phyloP scores from a whole-genome alignment of 2,888 invertebrate genomes.

The Chamaedrilus cognettii region DNA sequence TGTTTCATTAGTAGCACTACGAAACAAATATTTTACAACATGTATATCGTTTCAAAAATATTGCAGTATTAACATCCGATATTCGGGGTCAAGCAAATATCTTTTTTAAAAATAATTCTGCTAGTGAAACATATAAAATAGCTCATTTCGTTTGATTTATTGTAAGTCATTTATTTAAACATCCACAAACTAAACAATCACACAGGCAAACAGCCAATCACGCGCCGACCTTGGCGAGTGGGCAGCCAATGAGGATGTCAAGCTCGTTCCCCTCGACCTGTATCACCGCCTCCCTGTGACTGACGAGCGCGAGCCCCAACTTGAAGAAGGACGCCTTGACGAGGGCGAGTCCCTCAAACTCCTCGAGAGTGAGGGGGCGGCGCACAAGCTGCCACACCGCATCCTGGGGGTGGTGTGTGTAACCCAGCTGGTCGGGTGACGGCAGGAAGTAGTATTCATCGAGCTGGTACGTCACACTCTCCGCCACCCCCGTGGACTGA shows the following conservation, averaged over 20 bases:
- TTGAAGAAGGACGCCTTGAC: slow-evolving; percentile 61
- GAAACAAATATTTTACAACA: too few species aligned
- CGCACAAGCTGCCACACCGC: slow-evolving; percentile 58
- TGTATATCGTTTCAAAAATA: too few species aligned
- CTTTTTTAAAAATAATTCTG: too few species aligned
- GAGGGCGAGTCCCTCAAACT: slow-evolving; percentile 60
- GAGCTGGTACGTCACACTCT: slow-evolving; percentile 58
- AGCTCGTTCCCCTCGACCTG: slow-evolving; percentile 52
- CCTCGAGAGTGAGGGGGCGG: slow-evolving; percentile 48
- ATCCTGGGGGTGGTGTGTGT: slow-evolving; percentile 51
- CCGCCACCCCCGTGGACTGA: too few species aligned
- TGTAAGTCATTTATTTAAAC: background rate
- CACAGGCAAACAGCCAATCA: too few species aligned
- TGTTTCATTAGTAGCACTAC: too few species aligned
- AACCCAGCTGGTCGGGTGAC: slow-evolving; percentile 58
- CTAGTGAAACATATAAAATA: too few species aligned
- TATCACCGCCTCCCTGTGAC: slow-evolving; percentile 57
- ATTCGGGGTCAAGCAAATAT: too few species aligned
- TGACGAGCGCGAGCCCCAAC: slow-evolving; percentile 56
- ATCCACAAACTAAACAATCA: background rate
- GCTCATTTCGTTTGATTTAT: too few species aligned
- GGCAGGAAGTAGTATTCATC: slow-evolving; percentile 60
- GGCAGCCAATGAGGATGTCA: slow-evolving; percentile 54
- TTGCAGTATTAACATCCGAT: too few species aligned
- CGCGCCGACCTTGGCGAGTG: slow-evolving; percentile 43